Evolutionary conservation across 2,113 vertebrate genomes (phyloP).

Genomic region (Taurulus bubalis): DNA sequence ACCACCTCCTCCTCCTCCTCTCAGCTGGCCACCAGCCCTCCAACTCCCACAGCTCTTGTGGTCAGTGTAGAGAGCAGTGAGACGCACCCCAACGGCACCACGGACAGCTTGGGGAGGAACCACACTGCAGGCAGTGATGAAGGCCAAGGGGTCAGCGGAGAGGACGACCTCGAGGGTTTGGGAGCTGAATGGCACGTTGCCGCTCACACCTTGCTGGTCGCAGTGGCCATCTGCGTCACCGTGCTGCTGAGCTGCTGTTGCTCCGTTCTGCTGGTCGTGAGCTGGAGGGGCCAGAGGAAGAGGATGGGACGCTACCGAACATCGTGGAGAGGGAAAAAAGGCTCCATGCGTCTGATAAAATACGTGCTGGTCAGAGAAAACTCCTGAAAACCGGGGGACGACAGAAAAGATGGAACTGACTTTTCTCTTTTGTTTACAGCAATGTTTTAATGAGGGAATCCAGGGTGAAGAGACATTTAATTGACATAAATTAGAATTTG

Average conservation of each 20-base stretch:
- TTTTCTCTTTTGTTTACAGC: slow-evolving; percentile 9
- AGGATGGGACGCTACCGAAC: slow-evolving; percentile 85
- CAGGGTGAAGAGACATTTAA: neutral
- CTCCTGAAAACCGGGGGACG: slow-evolving; percentile 60
- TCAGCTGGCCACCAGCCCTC: slow-evolving; percentile 14
- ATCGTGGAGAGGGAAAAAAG: slow-evolving; percentile 60
- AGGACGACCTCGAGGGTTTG: slow-evolving; percentile 15
- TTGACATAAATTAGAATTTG: neutral
- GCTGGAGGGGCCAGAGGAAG: slow-evolving; percentile 79
- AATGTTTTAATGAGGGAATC: neutral
- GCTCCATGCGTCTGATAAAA: slow-evolving; percentile 82
- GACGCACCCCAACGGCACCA: slow-evolving; percentile 85
- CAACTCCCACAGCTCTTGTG: slow-evolving; percentile 37
- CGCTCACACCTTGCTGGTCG: slow-evolving; percentile 81
- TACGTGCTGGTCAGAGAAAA: slow-evolving; percentile 79
- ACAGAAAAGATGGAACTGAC: neutral
- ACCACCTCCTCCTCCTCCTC: slow-evolving; percentile 7
- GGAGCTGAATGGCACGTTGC: slow-evolving; percentile 74
- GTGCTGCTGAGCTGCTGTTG: slow-evolving; percentile 87
- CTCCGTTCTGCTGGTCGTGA: slow-evolving; percentile 76
- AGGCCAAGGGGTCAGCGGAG: slow-evolving; percentile 40
- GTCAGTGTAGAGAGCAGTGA: slow-evolving; percentile 81
- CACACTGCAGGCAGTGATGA: slow-evolving; percentile 66
- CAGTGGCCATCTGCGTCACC: slow-evolving; percentile 78
- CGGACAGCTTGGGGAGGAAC: slow-evolving; percentile 83